Percentiles rank a stretch among this genome's conserved stretches.
phyloP scores from a whole-genome alignment of 1,140 invertebrate genomes.

The Parapsyche elsis region DNA sequence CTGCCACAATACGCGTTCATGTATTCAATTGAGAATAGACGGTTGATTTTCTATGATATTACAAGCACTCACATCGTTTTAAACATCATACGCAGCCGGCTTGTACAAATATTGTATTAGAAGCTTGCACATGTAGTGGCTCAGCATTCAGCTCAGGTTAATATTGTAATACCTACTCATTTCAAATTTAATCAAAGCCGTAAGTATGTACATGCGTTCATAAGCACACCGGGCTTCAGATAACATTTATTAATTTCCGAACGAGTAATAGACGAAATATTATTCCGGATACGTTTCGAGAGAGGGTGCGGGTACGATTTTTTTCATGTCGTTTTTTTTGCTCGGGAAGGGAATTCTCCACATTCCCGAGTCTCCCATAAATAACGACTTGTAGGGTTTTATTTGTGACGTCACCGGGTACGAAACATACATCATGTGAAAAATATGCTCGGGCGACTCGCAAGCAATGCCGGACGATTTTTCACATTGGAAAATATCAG shows the following conservation, averaged over 20 bases:
- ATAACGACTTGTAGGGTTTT: conserved; percentile 40
- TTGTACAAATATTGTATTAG: conserved; percentile 18
- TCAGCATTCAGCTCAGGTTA: background rate
- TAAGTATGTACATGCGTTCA: background rate
- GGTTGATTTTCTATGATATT: background rate
- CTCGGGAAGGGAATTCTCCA: background rate
- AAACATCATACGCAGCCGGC: conserved; percentile 28
- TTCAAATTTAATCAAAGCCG: conserved; percentile 18
- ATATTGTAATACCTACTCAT: background rate
- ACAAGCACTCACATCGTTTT: conserved; percentile 1
- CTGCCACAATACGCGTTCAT: too few relatives aligned
- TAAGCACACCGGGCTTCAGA: too few relatives aligned
- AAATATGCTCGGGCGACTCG: conserved; percentile 41
- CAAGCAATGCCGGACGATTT: conserved; percentile 44
- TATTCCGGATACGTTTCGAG: background rate
- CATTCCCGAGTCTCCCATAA: conserved; percentile 24
- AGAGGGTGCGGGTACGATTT: background rate
- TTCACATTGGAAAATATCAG: conserved; percentile 43
- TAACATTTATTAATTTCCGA: too few relatives aligned
- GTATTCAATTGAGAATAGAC: too few relatives aligned
- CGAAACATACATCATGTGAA: conserved; percentile 39
- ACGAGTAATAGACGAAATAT: too few relatives aligned
- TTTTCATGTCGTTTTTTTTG: too few relatives aligned
- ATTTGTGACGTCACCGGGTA: conserved; percentile 44
- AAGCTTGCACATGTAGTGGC: background rate